phyloP scores from a whole-genome alignment of 2,797 vertebrate species.

The Coregonus ussuriensis region DNA sequence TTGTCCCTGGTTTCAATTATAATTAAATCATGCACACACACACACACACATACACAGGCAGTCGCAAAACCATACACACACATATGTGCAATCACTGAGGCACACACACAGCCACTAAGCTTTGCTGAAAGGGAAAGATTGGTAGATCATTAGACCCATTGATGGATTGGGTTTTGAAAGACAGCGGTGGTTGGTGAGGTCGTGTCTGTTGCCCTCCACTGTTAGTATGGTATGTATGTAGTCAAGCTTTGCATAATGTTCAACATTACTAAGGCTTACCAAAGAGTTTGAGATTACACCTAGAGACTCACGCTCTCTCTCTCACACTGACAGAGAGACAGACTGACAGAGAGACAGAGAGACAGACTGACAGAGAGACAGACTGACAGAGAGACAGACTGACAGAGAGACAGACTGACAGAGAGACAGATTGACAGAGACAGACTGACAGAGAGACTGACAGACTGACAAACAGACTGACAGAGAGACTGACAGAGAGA shows the following conservation, averaged over 20 bases:
- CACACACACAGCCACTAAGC: slow-evolving; percentile 10
- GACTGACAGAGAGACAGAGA: not conserved
- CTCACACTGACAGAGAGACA: not conserved
- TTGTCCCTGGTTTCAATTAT: slow-evolving; percentile 40
- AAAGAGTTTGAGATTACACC: slow-evolving; percentile 19
- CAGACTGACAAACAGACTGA: too few species aligned
- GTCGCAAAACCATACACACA: slow-evolving; percentile 22
- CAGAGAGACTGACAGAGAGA: too few species aligned
- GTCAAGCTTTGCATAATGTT: not conserved
- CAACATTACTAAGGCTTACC: not conserved
- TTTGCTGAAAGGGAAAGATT: not conserved
- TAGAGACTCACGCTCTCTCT: slow-evolving; percentile 1
- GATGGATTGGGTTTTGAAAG: not conserved
- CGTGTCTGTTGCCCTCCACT: not conserved
- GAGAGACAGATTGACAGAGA: too few species aligned
- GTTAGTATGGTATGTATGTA: not conserved
- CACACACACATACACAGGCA: slow-evolving; percentile 36
- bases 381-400: not conserved
- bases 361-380: not conserved
- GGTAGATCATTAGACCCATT: not conserved
- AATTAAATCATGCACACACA: not conserved
- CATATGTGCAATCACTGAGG: slow-evolving; percentile 10
- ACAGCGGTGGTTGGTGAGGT: not conserved
- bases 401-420: not conserved
- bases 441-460: too few species aligned